These are phyloP conservation scores for Protodeltote pygarga DNA, from an alignment of 2,888 invertebrate species.

Conservation along the genomic window DNA sequence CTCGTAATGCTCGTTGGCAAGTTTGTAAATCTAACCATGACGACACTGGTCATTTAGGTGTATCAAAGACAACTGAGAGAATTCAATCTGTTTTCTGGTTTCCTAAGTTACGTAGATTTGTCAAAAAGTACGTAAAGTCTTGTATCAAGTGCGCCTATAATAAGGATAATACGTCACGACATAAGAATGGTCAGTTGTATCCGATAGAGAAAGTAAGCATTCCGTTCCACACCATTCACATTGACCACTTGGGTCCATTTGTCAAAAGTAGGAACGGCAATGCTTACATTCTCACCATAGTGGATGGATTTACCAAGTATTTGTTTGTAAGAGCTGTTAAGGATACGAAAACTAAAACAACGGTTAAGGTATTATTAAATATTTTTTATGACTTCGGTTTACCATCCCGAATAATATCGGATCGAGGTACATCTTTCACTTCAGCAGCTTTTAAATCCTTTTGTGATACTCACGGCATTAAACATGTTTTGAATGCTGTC, in stretches of 20 bases:
- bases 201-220: neutral
- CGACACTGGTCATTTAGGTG: constrained; percentile 12
- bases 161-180: neutral
- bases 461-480: neutral
- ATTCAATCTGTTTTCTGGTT: constrained; percentile 9
- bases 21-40: constrained; percentile 8
- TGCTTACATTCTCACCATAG: constrained; percentile 1
- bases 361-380: neutral
- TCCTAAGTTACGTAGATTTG: neutral
- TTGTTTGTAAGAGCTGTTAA: neutral
- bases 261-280: neutral
- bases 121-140: constrained; percentile 5
- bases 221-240: constrained; percentile 1
- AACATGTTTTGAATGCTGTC: constrained; percentile 6
- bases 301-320: constrained; percentile 8
- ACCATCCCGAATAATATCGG: neutral
- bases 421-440: constrained; percentile 1
- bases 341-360: neutral
- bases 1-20: constrained; percentile 3
- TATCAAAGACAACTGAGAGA: constrained; percentile 3
- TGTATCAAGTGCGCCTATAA: constrained; percentile 10
- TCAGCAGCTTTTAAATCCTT: neutral
- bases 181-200: neutral
- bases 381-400: neutral
- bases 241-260: constrained; percentile 8